Evolutionary conservation across 1,140 invertebrate genomes (phyloP).

Genomic region (Araneus ventricosus): DNA sequence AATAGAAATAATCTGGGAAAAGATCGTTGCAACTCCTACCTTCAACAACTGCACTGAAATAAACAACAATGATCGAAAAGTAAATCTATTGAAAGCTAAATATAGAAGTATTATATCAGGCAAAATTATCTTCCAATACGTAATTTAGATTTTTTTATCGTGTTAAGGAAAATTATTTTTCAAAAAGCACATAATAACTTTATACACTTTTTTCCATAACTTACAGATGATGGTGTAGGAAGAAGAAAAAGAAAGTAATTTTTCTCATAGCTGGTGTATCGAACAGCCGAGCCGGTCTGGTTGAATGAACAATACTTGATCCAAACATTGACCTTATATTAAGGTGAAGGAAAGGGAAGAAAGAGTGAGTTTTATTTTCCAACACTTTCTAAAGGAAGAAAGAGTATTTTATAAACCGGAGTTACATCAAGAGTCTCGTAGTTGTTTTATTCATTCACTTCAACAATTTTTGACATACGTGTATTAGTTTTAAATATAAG

Average conservation of each 20-base stretch:
- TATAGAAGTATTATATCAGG: too few species aligned
- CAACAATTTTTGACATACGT: neutral
- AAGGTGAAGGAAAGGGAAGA: neutral
- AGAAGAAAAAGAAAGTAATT: neutral
- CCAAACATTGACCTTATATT: slow-evolving; percentile 60
- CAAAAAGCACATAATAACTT: neutral
- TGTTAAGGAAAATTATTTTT: neutral
- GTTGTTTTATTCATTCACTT: neutral
- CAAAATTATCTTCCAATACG: neutral
- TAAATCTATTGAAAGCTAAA: too few species aligned
- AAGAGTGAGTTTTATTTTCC: neutral
- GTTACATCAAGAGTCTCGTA: neutral
- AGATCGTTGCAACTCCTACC: too few species aligned
- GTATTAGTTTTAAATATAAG: too few species aligned
- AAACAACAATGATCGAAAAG: too few species aligned
- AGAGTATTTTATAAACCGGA: neutral
- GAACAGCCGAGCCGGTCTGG: slow-evolving; percentile 24
- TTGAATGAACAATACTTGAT: slow-evolving; percentile 34
- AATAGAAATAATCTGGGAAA: too few species aligned
- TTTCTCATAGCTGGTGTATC: neutral
- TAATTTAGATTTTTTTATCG: neutral
- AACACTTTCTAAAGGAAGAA: neutral
- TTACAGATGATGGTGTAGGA: neutral
- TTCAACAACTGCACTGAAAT: too few species aligned
- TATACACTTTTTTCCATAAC: neutral